phyloP scores from a whole-genome alignment of 1,140 invertebrate species.

The Zaprionus lachaisei region DNA sequence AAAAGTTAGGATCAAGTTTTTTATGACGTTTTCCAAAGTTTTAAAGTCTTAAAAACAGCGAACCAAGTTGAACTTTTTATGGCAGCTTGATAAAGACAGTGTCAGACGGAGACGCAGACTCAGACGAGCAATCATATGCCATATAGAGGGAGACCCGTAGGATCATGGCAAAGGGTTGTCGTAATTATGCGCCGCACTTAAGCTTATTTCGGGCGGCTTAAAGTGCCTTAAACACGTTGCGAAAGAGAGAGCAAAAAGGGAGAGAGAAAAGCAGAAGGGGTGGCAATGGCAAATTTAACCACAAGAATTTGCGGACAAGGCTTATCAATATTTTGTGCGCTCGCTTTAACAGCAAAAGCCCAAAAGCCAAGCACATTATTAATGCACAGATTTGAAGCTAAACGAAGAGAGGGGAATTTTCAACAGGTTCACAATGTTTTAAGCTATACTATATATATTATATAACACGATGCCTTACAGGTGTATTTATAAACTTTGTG shows the following conservation, averaged over 20 bases:
- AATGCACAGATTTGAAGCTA: conserved; percentile 14
- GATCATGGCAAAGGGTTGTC: conserved; percentile 34
- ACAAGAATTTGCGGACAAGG: conserved; percentile 55
- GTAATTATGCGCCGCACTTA: conserved; percentile 35
- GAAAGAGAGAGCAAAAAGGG: background rate
- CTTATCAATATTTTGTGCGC: conserved; percentile 66
- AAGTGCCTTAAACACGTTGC: conserved; percentile 39
- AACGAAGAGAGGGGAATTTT: background rate
- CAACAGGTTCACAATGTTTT: conserved; percentile 29
- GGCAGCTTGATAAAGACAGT: conserved; percentile 29
- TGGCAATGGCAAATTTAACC: conserved; percentile 26
- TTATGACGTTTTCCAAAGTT: conserved; percentile 34
- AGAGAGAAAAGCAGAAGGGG: background rate
- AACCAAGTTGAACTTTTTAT: conserved; percentile 40
- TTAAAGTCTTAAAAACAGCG: conserved; percentile 51
- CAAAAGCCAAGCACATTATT: conserved; percentile 28
- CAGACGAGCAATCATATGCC: conserved; percentile 16
- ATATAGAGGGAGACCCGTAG: conserved; percentile 1
- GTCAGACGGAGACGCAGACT: background rate
- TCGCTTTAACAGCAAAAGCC: conserved; percentile 24
- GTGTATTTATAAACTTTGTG: background rate
- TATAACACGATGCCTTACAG: background rate
- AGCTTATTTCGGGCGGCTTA: conserved; percentile 11
- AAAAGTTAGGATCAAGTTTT: conserved; percentile 50
- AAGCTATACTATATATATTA: conserved; percentile 18